These are phyloP conservation scores for Nemopilema nomurai DNA, from an alignment of 30 jellyfish, hydroid and myxozoan species.

Conservation along the genomic window DNA sequence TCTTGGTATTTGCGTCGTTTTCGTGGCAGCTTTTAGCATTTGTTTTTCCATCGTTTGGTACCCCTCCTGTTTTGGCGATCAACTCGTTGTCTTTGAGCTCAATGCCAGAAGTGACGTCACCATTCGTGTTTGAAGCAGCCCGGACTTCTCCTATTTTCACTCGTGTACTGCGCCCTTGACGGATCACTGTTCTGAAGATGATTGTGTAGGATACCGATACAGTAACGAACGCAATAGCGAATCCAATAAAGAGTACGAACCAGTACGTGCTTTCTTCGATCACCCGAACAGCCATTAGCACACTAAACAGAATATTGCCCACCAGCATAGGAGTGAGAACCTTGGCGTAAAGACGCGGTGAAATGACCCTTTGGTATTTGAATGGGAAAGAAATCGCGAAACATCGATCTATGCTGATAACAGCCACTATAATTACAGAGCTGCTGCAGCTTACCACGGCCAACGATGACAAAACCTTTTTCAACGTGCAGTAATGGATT, in stretches of 20 bases:
- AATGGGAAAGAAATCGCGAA: conserved; percentile 8
- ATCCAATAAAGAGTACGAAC: not conserved
- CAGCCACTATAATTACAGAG: not conserved
- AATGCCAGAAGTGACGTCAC: too few species aligned
- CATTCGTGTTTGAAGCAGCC: not conserved
- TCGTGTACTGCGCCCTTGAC: not conserved
- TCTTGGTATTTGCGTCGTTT: too few species aligned
- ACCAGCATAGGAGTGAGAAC: not conserved
- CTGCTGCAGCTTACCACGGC: not conserved
- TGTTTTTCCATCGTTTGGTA: not conserved
- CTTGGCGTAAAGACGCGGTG: not conserved
- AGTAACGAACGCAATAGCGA: not conserved
- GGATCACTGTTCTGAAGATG: not conserved
- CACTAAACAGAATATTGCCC: not conserved
- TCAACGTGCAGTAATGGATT: not conserved
- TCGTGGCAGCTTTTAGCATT: too few species aligned
- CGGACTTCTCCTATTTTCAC: not conserved
- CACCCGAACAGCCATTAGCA: not conserved
- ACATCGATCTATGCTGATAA: conserved; percentile 22
- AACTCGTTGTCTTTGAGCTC: not conserved
- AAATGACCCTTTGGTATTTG: not conserved
- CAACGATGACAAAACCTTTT: not conserved
- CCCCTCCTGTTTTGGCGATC: not conserved
- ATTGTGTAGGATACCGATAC: conserved; percentile 2
- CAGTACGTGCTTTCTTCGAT: not conserved